Conservation (phyloP, 92 coral and sea anemone species). For the Micromussa lordhowensis region DNA sequence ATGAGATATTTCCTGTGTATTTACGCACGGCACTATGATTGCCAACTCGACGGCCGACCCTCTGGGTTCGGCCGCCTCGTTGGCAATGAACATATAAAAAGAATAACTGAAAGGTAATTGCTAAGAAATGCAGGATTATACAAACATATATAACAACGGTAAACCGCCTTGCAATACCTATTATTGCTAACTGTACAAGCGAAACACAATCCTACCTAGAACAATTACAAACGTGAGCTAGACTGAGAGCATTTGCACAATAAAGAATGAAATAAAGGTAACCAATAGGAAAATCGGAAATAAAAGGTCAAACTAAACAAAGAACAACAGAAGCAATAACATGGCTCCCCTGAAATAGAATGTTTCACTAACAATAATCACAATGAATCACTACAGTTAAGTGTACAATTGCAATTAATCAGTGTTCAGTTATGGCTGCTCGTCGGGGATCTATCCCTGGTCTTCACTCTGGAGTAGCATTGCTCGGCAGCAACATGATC, state of each 20-base stretch:
- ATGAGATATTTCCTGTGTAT: no score
- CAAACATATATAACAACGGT: no score
- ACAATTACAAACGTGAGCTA: not conserved
- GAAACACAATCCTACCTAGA: not conserved
- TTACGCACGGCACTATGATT: no score
- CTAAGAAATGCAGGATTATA: constrained; percentile 2
- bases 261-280: not conserved
- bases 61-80: no score
- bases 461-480: constrained; percentile 4
- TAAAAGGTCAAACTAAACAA: not conserved
- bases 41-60: no score
- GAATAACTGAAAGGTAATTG: constrained; percentile 8
- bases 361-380: not conserved
- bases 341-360: no score
- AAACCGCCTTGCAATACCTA: not conserved
- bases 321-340: no score
- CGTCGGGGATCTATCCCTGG: constrained; percentile 22
- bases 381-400: not conserved
- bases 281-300: constrained; percentile 1
- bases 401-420: no score
- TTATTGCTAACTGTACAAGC: not conserved
- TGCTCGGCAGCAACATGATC: constrained; percentile 12
- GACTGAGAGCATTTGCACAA: not conserved
- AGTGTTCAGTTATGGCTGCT: not conserved
- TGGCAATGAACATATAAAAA: constrained; percentile 7